Base-by-base conservation (phyloP, 2,113 vertebrate genomes). In the Parus major region DNA sequence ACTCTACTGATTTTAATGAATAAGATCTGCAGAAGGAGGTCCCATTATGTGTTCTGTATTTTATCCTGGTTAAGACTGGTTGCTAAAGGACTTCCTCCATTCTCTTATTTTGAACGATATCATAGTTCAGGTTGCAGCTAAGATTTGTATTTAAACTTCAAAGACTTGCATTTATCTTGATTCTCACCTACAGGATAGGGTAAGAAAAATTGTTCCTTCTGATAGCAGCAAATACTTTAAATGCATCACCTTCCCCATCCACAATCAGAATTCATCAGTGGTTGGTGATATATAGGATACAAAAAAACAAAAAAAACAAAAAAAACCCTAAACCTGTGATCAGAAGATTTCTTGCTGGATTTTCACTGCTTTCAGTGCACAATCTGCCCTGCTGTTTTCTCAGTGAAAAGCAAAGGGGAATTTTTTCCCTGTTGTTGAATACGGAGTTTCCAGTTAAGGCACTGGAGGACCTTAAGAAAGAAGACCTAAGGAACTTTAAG, bases 211-310 rank as follows among this genome's bases (percentile, higher is more conserved):
- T 50, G 28, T 57, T 68, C 29, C 69, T 91, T 92, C 49, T 85
- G 25, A 31, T 49, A 68, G 44, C 41, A 69, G 33, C 27, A 90
- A 79, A 47, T 61, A 35, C 41, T 82, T 90, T 33, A 35, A 90
- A 63, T 42, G 29, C 7, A 19, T 52, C 71, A 31, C 12, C 27
- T 61, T 91, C 44, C 7, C 25, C 41, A 73, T 86, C 27, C 33
- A 8, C 25, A 42, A 33, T 19, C n/a, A 53, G 44, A 17, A 64
- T 82, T 94, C 22, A 28, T 42, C 33, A 33, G 20, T 53, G 47
- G 5, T 35, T 76, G n/a, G 6, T 53, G 35, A 33, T 5, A 19
- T 12, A 49, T 0, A 31, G 1, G 0, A 33, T 15, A 61, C 1
- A 24, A 55, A 59, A 29, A 87, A n/a, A n/a, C n/a, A n/a, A 31